Percentiles rank a stretch among this genome's conserved stretches.
These are phyloP conservation scores for Drosophila hamatofila DNA, from an alignment of 2,888 invertebrate genomes.

Conservation along the genomic window DNA sequence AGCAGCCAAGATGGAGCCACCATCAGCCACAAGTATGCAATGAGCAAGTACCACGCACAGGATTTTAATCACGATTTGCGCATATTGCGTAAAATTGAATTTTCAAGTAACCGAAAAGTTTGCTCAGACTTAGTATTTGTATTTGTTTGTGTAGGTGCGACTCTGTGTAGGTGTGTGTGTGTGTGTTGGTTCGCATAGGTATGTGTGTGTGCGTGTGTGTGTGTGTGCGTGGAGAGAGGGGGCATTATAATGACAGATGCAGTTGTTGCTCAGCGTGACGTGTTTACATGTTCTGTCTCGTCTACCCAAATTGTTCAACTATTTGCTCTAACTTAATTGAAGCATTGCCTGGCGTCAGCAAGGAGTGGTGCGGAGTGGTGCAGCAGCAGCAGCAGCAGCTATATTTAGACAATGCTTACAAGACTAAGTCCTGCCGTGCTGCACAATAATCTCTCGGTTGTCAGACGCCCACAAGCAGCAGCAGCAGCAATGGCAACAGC, in stretches of 20 bases:
- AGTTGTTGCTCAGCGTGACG: constrained; percentile 42
- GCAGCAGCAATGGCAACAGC: constrained; percentile 6
- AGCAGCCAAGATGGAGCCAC: constrained; percentile 3
- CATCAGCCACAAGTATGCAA: constrained; percentile 54
- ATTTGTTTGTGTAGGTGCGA: constrained; percentile 6
- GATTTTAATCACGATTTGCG: constrained; percentile 80
- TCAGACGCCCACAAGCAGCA: constrained; percentile 34
- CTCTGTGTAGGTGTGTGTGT: background rate
- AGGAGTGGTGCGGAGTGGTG: background rate
- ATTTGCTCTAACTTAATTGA: constrained; percentile 67
- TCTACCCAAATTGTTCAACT: constrained; percentile 29
- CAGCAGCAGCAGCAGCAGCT: constrained; percentile 5
- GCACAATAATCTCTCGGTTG: constrained; percentile 56
- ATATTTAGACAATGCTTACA: constrained; percentile 54
- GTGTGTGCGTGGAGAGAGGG: too few relatives aligned
- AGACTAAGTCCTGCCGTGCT: constrained; percentile 62
- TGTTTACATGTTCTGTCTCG: constrained; percentile 38
- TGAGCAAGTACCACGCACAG: constrained; percentile 53
- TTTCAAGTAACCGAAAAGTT: constrained; percentile 71
- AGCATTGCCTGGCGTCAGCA: constrained; percentile 16
- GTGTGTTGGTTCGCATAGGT: background rate
- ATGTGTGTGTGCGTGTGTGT: background rate
- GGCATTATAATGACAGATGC: constrained; percentile 52
- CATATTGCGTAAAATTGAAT: constrained; percentile 82
- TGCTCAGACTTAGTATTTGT: constrained; percentile 30